These are phyloP conservation scores for Cydia strobilella DNA, from an alignment of 1,140 invertebrate genomes.

Conservation along the genomic window DNA sequence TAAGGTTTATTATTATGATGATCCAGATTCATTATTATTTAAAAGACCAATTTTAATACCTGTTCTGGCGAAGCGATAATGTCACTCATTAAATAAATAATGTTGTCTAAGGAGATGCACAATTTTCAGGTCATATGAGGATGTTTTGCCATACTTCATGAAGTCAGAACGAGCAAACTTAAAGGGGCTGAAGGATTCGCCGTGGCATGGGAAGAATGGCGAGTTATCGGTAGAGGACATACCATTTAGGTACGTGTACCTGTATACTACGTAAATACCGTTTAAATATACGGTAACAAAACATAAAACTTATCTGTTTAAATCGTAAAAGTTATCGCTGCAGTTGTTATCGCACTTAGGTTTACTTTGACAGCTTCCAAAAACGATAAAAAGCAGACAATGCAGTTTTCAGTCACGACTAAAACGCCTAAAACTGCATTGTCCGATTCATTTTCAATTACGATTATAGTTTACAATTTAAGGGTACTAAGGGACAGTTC, in stretches of 20 bases:
- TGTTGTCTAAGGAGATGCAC: no score
- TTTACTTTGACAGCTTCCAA: neutral
- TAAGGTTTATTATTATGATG: no score
- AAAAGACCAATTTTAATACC: no score
- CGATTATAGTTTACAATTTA: no score
- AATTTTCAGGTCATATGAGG: constrained; percentile 83
- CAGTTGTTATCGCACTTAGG: neutral
- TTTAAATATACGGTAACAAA: neutral
- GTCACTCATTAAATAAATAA: no score
- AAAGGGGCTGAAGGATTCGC: constrained; percentile 70
- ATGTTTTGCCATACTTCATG: constrained; percentile 85
- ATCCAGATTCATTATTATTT: no score
- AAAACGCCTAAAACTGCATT: neutral
- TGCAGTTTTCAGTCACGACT: neutral
- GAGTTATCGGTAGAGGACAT: constrained; percentile 80
- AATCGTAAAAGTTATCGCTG: neutral
- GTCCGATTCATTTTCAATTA: neutral
- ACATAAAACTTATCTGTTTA: no score
- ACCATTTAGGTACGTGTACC: constrained; percentile 71
- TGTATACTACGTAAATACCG: neutral
- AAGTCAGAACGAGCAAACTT: constrained; percentile 82
- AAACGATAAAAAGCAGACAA: neutral
- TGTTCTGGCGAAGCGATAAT: no score
- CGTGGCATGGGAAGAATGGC: constrained; percentile 81
- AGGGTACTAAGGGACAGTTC: no score